Conservation (phyloP, 2,797 vertebrate genomes). For the Pseudochirops corinnae region DNA sequence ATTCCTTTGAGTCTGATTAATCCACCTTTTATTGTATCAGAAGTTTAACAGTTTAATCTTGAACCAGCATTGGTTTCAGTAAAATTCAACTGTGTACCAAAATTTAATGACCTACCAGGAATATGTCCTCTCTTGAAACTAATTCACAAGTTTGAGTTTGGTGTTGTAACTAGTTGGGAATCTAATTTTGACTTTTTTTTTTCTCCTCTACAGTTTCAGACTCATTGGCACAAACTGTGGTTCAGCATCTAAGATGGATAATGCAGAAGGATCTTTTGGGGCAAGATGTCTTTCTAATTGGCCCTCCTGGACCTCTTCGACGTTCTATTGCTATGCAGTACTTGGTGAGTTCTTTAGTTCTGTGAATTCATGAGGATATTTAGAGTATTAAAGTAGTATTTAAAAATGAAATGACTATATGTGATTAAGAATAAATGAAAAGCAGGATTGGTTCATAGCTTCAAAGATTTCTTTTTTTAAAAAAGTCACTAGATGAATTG, state of each 20-base stretch:
- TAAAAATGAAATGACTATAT: constrained; percentile 24
- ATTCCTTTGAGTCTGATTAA: constrained; percentile 22
- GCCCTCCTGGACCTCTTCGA: constrained; percentile 95
- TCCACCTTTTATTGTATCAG: constrained; percentile 20
- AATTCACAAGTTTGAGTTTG: constrained; percentile 47
- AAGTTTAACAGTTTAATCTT: constrained; percentile 36
- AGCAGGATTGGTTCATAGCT: constrained; percentile 17
- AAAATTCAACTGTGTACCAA: constrained; percentile 43
- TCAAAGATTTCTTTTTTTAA: not conserved
- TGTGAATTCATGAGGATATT: constrained; percentile 40
- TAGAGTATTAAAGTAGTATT: constrained; percentile 34
- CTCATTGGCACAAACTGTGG: constrained; percentile 90
- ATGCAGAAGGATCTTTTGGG: constrained; percentile 99
- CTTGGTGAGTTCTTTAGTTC: constrained; percentile 88
- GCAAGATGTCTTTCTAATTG: constrained; percentile 97
- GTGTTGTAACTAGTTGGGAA: constrained; percentile 7
- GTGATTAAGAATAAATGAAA: constrained; percentile 52
- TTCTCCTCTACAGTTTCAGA: constrained; percentile 87
- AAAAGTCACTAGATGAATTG: not conserved
- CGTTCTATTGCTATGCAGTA: constrained; percentile 98
- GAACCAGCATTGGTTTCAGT: constrained; percentile 31
- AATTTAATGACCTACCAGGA: constrained; percentile 5
- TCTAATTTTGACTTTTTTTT: constrained; percentile 32
- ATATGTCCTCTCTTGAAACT: not conserved
- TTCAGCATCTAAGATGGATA: constrained; percentile 97